Conservation (phyloP, 35 echinoderm and acorn worm species). For the Apostichopus parvimensis region DNA sequence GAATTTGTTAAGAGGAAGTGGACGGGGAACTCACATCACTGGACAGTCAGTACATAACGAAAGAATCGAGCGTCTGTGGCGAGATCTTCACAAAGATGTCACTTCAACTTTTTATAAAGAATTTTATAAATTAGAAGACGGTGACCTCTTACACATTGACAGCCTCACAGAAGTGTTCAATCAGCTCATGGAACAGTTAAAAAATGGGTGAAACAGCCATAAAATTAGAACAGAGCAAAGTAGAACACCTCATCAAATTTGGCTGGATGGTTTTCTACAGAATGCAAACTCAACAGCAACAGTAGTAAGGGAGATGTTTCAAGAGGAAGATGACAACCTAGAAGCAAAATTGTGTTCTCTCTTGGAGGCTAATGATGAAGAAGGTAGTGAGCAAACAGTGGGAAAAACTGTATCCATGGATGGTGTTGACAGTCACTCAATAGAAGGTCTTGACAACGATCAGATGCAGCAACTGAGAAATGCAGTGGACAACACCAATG, state of each 20-base stretch:
- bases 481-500: background rate
- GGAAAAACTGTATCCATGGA: background rate
- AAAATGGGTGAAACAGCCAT: slow-evolving; percentile 25
- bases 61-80: slow-evolving; percentile 36
- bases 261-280: background rate
- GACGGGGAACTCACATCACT: slow-evolving; percentile 1
- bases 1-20: background rate
- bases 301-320: slow-evolving; percentile 24
- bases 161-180: background rate
- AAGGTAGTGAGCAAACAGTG: background rate
- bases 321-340: background rate
- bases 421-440: background rate
- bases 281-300: background rate
- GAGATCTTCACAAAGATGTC: slow-evolving; percentile 34
- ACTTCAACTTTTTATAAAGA: slow-evolving; percentile 29
- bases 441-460: background rate
- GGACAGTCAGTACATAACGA: slow-evolving; percentile 31
- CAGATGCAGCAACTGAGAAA: background rate
- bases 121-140: slow-evolving; percentile 32
- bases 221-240: slow-evolving; percentile 8
- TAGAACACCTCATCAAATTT: slow-evolving; percentile 20
- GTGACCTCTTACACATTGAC: background rate
- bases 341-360: background rate
- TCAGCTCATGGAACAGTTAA: background rate
- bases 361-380: background rate